Conservation (phyloP, 2,888 invertebrate genomes). For the Syrphus vitripennis region DNA sequence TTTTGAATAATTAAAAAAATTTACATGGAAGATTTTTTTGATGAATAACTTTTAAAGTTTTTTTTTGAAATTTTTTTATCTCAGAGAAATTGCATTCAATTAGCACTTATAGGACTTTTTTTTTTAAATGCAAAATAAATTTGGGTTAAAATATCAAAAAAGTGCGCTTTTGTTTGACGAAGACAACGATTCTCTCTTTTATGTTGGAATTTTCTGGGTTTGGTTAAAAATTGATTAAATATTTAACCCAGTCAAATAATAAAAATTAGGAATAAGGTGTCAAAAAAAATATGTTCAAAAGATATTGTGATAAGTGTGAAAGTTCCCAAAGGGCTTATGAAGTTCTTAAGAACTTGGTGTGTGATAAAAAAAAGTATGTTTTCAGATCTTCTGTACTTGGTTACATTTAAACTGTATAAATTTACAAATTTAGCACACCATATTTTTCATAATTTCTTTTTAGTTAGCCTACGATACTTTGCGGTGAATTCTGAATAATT, state of each 20-base stretch:
- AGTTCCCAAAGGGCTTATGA: not conserved
- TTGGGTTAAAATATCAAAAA: not conserved
- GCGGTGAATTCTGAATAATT: too few species aligned
- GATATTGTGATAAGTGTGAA: not conserved
- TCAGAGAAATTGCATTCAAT: not conserved
- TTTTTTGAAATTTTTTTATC: not conserved
- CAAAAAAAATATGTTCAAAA: not conserved
- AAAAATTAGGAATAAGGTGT: too few species aligned
- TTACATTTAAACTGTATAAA: too few species aligned
- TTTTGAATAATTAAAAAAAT: not conserved
- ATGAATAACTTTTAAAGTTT: not conserved
- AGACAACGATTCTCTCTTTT: not conserved
- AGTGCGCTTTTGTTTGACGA: conserved; percentile 43
- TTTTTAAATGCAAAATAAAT: not conserved
- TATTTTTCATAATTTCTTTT: too few species aligned
- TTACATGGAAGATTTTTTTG: not conserved
- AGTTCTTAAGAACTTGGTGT: too few species aligned
- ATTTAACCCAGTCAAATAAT: not conserved
- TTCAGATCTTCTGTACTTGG: too few species aligned
- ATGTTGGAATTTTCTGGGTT: not conserved
- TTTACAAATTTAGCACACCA: too few species aligned
- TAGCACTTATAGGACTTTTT: not conserved
- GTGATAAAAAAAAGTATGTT: too few species aligned
- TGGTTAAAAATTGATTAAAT: not conserved
- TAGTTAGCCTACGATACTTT: too few species aligned